These are phyloP conservation scores for Pseudocheirus occidentalis DNA, from an alignment of 2,797 vertebrate species.

Conservation along the genomic window DNA sequence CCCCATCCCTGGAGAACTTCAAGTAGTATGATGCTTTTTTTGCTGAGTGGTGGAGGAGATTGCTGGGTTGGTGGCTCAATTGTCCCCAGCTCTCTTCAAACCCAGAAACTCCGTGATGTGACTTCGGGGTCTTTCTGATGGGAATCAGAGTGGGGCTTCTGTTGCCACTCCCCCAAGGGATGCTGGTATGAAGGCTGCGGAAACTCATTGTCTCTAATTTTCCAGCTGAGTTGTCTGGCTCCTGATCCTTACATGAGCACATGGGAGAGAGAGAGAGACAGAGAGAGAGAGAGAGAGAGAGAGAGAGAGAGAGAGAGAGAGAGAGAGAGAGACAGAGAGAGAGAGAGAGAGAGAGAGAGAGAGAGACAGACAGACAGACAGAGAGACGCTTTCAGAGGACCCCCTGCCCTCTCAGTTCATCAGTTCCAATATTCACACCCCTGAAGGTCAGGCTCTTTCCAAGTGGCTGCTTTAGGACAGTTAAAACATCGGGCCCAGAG, in stretches of 20 bases:
- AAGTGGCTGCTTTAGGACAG: constrained; percentile 39
- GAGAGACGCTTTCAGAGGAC: neutral
- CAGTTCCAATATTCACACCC: neutral
- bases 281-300: no score
- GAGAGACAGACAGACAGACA: no score
- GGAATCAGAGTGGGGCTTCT: neutral
- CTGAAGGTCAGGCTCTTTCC: constrained; percentile 51
- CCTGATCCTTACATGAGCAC: neutral
- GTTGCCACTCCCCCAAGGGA: no score
- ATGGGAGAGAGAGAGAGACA: neutral
- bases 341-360: no score
- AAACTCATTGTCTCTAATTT: neutral
- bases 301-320: no score
- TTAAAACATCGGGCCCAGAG: neutral
- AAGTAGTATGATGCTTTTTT: neutral
- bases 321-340: no score
- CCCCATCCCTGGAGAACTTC: neutral
- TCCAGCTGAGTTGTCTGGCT: neutral
- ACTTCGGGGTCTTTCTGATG: neutral
- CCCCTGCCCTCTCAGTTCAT: neutral
- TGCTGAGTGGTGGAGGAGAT: neutral
- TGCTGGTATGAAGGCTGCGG: neutral
- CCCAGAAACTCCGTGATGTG: neutral
- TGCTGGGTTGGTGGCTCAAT: neutral
- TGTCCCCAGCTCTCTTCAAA: neutral